Evolutionary conservation across 2,888 invertebrate genomes (phyloP), one percentile per base, ranked within the genome.

Genomic region (Drosophila phalerata): DNA sequence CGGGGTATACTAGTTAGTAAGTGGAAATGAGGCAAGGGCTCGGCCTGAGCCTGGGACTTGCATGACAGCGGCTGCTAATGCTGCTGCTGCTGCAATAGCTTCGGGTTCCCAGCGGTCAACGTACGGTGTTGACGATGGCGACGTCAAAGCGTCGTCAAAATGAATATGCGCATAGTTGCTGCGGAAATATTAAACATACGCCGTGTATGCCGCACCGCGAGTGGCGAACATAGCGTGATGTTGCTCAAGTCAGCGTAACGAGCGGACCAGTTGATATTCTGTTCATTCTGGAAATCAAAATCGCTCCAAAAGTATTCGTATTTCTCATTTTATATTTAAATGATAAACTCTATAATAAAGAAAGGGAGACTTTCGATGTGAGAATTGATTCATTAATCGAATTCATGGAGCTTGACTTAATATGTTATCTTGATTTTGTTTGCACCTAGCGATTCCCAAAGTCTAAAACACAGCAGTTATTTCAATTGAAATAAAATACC

Each of bases 131-230:
- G 70, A 70, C 66, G 66, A 40, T 56, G 53, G 43, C 56, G 76
- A 63, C 82, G 84, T 84, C 84, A 85, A 86, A 86, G 85, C 83
- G 79, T 81, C 83, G 67, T 85, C 87, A 87, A 84, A 85, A 85
- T 85, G 83, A 85, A 85, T 85, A 85, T 82, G 85, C 83, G 84
- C 85, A 85, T 82, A 85, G 79, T 72, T 65, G 81, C 81, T 67
- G 72, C 82, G 87, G 80, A 85, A 85, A 85, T 87, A 85, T 85
- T 85, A 87, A 85, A 73, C 87, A 87, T 87, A 87, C 87, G 79
- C 87, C 81, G 57, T 58, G 83, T 83, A 67, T 74, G 74, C 66
- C 75, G 76, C 75, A 75, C n/a, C 72, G 76, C 72, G 63, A 71
- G 17, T 65, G 55, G 15, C 45, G 56, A 68, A 43, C 55, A 38